These are phyloP conservation scores for Leucophenga varia DNA, from an alignment of 1,140 invertebrate species.

Conservation along the genomic window DNA sequence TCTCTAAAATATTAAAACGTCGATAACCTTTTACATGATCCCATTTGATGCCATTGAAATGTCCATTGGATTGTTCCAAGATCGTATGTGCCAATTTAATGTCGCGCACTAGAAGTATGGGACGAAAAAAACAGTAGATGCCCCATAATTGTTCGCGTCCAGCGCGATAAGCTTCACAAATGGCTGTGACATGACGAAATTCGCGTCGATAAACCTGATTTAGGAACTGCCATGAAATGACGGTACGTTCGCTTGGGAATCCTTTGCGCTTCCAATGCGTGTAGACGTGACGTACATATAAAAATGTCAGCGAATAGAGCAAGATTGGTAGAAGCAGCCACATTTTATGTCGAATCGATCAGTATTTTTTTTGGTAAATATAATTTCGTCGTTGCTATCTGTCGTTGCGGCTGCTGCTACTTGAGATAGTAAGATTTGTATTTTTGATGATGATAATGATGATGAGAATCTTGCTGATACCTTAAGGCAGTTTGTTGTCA, in stretches of 20 bases:
- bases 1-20: conserved; percentile 43
- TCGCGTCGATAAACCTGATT: conserved; percentile 36
- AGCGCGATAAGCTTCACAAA: conserved; percentile 35
- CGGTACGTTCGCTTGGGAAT: conserved; percentile 35
- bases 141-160: conserved; percentile 33
- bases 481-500: no score
- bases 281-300: conserved; percentile 43
- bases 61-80: conserved; percentile 30
- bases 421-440: neutral
- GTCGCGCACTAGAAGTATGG: conserved; percentile 38
- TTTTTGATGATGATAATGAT: no score
- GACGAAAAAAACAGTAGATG: conserved; percentile 47
- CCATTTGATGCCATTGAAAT: conserved; percentile 42
- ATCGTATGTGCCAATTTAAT: conserved; percentile 33
- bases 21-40: conserved; percentile 38
- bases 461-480: no score
- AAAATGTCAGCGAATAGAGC: conserved; percentile 36
- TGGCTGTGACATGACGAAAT: conserved; percentile 42
- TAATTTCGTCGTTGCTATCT: conserved; percentile 2
- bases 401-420: neutral
- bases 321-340: conserved; percentile 49
- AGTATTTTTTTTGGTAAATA: no score
- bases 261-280: conserved; percentile 46
- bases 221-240: conserved; percentile 32
- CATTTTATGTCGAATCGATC: conserved; percentile 30